phyloP scores from a whole-genome alignment of 2,113 vertebrate genomes.

The Podarcis cretensis region DNA sequence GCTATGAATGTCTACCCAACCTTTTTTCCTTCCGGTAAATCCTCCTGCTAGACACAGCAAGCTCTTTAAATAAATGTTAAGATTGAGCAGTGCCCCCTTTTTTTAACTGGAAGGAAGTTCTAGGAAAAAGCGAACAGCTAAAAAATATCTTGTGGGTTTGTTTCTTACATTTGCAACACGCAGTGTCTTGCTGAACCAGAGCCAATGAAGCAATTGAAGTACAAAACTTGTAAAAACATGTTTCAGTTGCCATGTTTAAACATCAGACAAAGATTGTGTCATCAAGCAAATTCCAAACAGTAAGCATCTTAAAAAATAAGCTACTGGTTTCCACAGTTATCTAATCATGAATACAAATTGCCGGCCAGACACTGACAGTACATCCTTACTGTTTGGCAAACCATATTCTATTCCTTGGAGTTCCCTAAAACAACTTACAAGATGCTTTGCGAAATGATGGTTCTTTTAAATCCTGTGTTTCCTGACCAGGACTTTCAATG shows the following conservation, averaged over 20 bases:
- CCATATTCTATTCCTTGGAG: constrained; percentile 32
- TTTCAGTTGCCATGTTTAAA: background rate
- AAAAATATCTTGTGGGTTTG: background rate
- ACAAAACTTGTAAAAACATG: background rate
- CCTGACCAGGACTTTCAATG: constrained; percentile 83
- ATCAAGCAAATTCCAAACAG: background rate
- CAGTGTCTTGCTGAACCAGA: background rate
- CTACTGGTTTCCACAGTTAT: background rate
- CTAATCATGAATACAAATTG: background rate
- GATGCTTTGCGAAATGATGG: constrained; percentile 74
- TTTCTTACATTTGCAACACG: background rate
- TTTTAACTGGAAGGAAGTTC: background rate
- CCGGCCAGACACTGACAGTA: background rate
- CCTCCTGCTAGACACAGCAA: background rate
- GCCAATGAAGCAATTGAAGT: background rate
- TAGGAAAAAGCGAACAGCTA: background rate
- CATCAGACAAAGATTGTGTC: background rate
- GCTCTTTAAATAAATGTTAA: background rate
- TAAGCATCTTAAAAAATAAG: background rate
- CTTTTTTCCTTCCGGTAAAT: background rate
- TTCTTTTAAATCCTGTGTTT: constrained; percentile 77
- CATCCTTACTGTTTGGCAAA: background rate
- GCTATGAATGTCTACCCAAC: background rate
- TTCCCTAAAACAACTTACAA: constrained; percentile 78
- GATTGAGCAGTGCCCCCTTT: background rate